Evolutionary conservation across 1,140 invertebrate genomes (phyloP).

Genomic region (Littorina saxatilis): DNA sequence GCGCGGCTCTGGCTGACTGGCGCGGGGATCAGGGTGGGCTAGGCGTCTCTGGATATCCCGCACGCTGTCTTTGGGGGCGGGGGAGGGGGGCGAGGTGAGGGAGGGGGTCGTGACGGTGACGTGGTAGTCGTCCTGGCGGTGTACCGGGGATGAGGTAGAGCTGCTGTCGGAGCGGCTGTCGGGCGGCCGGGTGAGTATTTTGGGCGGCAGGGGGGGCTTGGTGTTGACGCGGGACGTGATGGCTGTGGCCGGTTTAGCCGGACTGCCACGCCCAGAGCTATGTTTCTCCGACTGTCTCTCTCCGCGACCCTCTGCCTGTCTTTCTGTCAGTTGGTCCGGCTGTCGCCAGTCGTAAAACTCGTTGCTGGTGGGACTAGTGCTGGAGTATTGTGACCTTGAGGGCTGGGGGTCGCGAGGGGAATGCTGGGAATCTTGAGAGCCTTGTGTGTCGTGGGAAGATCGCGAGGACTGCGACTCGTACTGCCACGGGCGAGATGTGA

Average conservation of each 20-base stretch:
- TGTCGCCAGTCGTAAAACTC: constrained; percentile 27
- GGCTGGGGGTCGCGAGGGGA: neutral
- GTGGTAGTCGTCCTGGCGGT: constrained; percentile 13
- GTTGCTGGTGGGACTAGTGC: neutral
- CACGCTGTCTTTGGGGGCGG: constrained; percentile 17
- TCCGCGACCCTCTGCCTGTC: neutral
- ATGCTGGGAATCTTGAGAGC: constrained; percentile 39
- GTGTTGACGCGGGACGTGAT: constrained; percentile 14
- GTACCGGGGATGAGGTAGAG: constrained; percentile 3
- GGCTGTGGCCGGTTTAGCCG: neutral
- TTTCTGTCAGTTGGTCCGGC: too few species aligned
- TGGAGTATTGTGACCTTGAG: neutral
- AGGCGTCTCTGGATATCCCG: neutral
- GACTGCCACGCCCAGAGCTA: neutral
- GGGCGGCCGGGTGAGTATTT: neutral
- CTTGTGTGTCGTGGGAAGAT: constrained; percentile 22
- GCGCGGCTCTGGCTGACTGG: neutral
- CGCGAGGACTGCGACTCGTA: constrained; percentile 17
- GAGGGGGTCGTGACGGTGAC: constrained; percentile 16
- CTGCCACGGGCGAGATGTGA: neutral
- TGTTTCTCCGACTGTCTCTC: neutral
- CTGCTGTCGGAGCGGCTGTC: neutral
- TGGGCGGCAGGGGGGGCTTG: constrained; percentile 27
- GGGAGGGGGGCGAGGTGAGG: constrained; percentile 28
- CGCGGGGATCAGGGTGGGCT: neutral